Evolutionary conservation across 2,888 invertebrate genomes (phyloP).

Genomic region (Tenthredo amoena): DNA sequence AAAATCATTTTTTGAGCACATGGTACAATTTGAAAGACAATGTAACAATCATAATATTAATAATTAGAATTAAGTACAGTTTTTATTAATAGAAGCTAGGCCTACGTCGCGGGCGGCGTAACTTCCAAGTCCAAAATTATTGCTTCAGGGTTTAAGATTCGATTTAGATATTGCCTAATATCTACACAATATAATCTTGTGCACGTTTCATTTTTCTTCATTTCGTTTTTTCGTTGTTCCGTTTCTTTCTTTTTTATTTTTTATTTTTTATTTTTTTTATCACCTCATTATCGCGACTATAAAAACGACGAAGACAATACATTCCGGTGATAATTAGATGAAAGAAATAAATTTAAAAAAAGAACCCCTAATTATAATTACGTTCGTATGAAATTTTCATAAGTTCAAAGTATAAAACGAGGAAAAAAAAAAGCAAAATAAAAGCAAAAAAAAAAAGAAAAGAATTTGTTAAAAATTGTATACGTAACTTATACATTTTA

Average conservation of each 20-base stretch:
- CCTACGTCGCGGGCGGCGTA: background rate
- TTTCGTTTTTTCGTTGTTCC: background rate
- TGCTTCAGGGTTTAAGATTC: slow-evolving; percentile 13
- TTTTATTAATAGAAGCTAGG: background rate
- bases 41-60: background rate
- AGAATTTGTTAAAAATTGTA: background rate
- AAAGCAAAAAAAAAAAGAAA: background rate
- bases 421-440: background rate
- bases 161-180: background rate
- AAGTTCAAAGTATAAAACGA: background rate
- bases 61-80: background rate
- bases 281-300: background rate
- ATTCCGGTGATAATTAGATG: too few species aligned
- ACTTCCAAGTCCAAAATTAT: background rate
- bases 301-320: background rate
- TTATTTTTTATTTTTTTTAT: background rate
- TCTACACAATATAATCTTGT: background rate
- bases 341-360: too few species aligned
- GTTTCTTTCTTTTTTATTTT: background rate
- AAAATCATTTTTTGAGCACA: background rate
- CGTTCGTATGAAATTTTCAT: background rate
- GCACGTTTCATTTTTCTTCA: background rate
- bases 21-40: background rate
- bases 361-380: too few species aligned
- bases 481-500: background rate